These are phyloP conservation scores for Chaetodon trifascialis DNA, from an alignment of 2,113 vertebrate species.

Conservation along the genomic window DNA sequence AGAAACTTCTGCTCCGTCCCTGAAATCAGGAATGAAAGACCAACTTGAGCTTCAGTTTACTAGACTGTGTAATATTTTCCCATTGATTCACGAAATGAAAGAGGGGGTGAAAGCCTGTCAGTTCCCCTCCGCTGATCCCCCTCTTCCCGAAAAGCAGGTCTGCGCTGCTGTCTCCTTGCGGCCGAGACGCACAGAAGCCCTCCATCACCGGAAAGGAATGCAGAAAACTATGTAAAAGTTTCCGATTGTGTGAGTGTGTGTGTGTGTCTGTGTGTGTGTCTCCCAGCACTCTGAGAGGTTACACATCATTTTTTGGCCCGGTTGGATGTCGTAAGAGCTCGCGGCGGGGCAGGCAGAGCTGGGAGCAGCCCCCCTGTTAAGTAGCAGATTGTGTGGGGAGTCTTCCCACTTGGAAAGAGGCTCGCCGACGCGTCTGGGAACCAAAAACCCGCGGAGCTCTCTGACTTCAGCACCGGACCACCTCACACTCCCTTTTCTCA, in stretches of 20 bases:
- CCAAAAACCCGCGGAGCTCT: conserved; percentile 53
- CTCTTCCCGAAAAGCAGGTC: conserved; percentile 29
- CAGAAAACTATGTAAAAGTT: conserved; percentile 84
- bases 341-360: conserved; percentile 85
- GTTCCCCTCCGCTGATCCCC: conserved; percentile 11
- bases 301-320: conserved; percentile 86
- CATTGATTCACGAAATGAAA: conserved; percentile 48
- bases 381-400: conserved; percentile 88
- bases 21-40: conserved; percentile 1
- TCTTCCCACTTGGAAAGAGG: conserved; percentile 90
- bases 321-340: conserved; percentile 90
- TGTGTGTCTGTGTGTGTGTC: conserved; percentile 14
- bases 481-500: conserved; percentile 30
- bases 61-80: conserved; percentile 61
- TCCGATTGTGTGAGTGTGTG: conserved; percentile 81
- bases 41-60: conserved; percentile 29
- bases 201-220: conserved; percentile 92
- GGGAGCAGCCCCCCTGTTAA: conserved; percentile 96
- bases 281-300: conserved; percentile 56
- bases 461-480: conserved; percentile 47
- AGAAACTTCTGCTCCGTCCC: conserved; percentile 22
- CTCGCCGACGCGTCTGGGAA: conserved; percentile 74
- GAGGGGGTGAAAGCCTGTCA: conserved; percentile 6
- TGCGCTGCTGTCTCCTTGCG: conserved; percentile 31
- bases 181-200: conserved; percentile 69